Evolutionary conservation across 2,113 vertebrate species (phyloP), one percentile per base, ranked within the genome.

Genomic region (Cyanoderma ruficeps): DNA sequence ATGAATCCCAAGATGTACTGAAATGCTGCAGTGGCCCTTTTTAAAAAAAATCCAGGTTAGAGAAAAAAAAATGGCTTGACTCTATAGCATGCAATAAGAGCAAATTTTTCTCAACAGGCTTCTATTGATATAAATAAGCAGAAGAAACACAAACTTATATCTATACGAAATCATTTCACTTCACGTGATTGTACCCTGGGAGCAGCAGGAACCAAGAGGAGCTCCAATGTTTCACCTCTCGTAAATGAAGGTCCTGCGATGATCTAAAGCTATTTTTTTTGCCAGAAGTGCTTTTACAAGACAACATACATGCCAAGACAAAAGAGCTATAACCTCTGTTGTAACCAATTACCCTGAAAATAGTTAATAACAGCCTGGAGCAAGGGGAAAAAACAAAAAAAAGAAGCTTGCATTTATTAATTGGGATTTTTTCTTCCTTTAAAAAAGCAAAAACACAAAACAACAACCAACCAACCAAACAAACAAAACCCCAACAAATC

Each of bases 1-100:
- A 78, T 56, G 94, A 97, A 96, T 96, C 91, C 86, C 91, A 94
- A 94, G 89, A 75, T 93, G 42, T 80, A 68, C 57, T 68, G 82
- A 91, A 94, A 94, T 47, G 55, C 57, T 71, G 59, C 67, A 79
- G 17, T 65, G 35, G 70, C 67, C 64, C 33, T 81, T 68, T 92
- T 63, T 4, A 35, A 83, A 88, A 64, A 90, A 90, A 83, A 89
- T 50, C 42, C 63, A 71, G 90, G 79, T 75, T 89, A 91, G 60
- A 74, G 81, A 91, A 93, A 78, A 79, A 78, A 82, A 95, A 96
- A 96, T 60, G 17, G 41, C 33, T 93, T 79, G 57, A 39, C 63
- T 74, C 59, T 83, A 49, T 64, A 77, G 76, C 65, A 87, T 82
- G 52, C 82, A 85, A 75, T 88, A 78, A 79, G 55, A 96, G 39